Percentiles rank a stretch among this genome's conserved stretches.
Evolutionary conservation across 2,888 invertebrate genomes (phyloP).

Genomic region (Meliscaeva auricollis): DNA sequence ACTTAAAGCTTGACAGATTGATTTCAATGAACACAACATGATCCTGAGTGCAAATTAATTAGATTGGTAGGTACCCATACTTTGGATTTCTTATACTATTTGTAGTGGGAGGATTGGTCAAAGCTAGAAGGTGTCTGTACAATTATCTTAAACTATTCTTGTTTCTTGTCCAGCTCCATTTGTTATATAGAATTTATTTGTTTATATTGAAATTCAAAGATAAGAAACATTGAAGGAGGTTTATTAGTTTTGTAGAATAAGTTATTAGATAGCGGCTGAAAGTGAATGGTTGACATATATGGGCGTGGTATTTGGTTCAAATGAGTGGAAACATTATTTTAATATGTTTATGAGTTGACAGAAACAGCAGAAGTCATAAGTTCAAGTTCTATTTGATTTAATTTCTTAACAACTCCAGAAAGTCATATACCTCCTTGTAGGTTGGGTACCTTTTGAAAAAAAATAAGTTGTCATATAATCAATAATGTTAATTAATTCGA

Average conservation of each 20-base stretch:
- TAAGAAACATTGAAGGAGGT: not conserved
- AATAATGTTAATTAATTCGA: not conserved
- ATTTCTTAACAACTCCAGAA: slow-evolving; percentile 1
- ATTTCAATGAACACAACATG: slow-evolving; percentile 41
- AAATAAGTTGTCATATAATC: not conserved
- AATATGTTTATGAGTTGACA: slow-evolving; percentile 18
- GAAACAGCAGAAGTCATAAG: slow-evolving; percentile 13
- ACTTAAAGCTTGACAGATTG: slow-evolving; percentile 28
- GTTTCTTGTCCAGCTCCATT: slow-evolving; percentile 22
- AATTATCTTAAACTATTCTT: slow-evolving; percentile 8
- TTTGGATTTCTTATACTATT: not conserved
- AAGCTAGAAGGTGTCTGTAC: not conserved
- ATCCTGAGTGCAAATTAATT: slow-evolving; percentile 64
- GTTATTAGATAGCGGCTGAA: slow-evolving; percentile 4
- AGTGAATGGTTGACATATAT: slow-evolving; percentile 11
- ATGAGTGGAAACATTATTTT: slow-evolving; percentile 11
- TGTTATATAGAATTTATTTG: slow-evolving; percentile 9
- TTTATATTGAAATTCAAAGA: not conserved
- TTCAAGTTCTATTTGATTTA: slow-evolving; percentile 5
- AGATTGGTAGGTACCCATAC: slow-evolving; percentile 1
- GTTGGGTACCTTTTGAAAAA: not conserved
- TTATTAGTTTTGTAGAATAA: slow-evolving; percentile 8
- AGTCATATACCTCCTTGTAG: not conserved
- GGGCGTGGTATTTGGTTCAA: slow-evolving; percentile 29
- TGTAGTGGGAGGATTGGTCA: slow-evolving; percentile 35